A percentile compares a stretch with the other conserved stretches of the same genome.
Evolutionary conservation across 2,888 invertebrate genomes (phyloP).

Genomic region (Chymomyza fuscimana): DNA sequence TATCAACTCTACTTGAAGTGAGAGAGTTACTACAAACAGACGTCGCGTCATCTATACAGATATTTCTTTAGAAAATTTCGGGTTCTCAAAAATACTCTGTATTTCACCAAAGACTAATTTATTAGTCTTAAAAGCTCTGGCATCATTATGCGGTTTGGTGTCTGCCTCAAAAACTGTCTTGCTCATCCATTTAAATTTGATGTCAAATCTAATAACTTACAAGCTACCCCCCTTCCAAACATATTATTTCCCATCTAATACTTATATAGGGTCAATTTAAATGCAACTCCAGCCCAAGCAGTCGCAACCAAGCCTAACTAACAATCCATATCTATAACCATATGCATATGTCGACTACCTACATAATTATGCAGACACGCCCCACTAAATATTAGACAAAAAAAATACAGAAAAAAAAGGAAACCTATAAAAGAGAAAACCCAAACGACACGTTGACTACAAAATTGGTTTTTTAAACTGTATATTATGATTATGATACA

Average conservation of each 20-base stretch:
- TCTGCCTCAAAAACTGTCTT: not conserved
- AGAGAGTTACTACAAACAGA: too few species aligned
- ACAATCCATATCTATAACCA: constrained; percentile 11
- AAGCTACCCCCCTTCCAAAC: not conserved
- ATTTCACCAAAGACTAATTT: too few species aligned
- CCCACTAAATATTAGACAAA: constrained; percentile 44
- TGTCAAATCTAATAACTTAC: not conserved
- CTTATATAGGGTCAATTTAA: not conserved
- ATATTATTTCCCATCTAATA: not conserved
- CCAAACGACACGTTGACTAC: constrained; percentile 17
- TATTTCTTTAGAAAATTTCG: too few species aligned
- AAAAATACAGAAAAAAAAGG: not conserved
- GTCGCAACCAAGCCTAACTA: not conserved
- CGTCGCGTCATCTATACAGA: too few species aligned
- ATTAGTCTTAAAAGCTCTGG: too few species aligned
- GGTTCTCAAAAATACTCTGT: too few species aligned
- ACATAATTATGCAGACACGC: constrained; percentile 60
- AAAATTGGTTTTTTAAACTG: constrained; percentile 52
- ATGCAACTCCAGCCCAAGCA: not conserved
- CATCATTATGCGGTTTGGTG: too few species aligned
- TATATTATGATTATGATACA: constrained; percentile 22
- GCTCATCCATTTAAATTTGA: not conserved
- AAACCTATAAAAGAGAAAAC: constrained; percentile 29
- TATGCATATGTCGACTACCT: constrained; percentile 32
- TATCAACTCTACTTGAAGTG: too few species aligned